These are phyloP conservation scores for Pomacea maculata DNA, from an alignment of 1,140 invertebrate species.

Conservation along the genomic window DNA sequence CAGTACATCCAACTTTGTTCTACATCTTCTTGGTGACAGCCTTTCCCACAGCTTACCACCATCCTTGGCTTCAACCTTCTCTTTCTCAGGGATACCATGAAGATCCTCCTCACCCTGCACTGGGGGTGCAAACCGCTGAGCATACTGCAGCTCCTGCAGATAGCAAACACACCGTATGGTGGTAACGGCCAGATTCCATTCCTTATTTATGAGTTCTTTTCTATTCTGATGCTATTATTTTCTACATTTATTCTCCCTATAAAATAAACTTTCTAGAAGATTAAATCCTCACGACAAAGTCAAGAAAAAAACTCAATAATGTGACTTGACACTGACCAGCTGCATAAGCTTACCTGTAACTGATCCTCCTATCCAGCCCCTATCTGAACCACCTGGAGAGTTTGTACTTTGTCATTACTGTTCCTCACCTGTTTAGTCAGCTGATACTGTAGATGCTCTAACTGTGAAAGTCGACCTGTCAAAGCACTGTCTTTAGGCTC, in stretches of 20 bases:
- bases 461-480: slow-evolving; percentile 44
- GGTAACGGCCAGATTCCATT: neutral
- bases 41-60: too few relatives aligned
- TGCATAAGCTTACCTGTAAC: too few relatives aligned
- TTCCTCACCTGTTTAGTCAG: slow-evolving; percentile 56
- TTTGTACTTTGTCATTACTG: too few relatives aligned
- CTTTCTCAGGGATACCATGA: slow-evolving; percentile 10
- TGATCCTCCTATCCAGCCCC: neutral
- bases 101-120: neutral
- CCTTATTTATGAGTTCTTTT: too few relatives aligned
- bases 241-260: too few relatives aligned
- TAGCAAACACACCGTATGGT: neutral
- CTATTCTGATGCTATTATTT: too few relatives aligned
- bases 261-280: too few relatives aligned
- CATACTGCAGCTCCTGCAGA: slow-evolving; percentile 50
- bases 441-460: slow-evolving; percentile 62
- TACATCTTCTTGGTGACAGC: too few relatives aligned
- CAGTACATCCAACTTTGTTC: too few relatives aligned
- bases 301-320: too few relatives aligned
- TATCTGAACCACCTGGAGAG: neutral
- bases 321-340: too few relatives aligned
- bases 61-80: neutral
- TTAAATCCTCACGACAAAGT: too few relatives aligned
- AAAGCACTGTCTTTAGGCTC: neutral
- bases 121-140: slow-evolving; percentile 42